A percentile compares a stretch with the other conserved stretches of the same genome.
phyloP scores from a whole-genome alignment of 2,888 invertebrate genomes.

The Rhagonycha lutea region DNA sequence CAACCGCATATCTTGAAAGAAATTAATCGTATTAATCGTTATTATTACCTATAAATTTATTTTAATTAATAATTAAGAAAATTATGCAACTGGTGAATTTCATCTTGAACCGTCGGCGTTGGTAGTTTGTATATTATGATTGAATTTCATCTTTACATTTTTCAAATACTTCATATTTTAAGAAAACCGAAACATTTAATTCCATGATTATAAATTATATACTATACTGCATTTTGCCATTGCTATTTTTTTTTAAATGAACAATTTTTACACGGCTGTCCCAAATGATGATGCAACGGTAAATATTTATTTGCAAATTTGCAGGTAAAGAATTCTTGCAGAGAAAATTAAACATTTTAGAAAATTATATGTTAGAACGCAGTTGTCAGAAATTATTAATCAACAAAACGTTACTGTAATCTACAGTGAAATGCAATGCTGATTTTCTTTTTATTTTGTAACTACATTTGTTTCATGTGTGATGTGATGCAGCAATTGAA shows the following conservation, averaged over 20 bases:
- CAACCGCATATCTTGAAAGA: not conserved
- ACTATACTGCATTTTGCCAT: not conserved
- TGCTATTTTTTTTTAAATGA: not conserved
- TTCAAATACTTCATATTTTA: not conserved
- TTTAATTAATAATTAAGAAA: not conserved
- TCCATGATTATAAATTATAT: not conserved
- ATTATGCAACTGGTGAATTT: not conserved
- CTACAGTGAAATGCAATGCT: not conserved
- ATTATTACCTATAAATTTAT: not conserved
- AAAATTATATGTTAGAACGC: not conserved
- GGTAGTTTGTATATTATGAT: not conserved
- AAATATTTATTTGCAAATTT: not conserved
- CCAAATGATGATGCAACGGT: not conserved
- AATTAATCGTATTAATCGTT: not conserved
- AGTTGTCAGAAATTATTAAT: not conserved
- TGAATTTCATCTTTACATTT: not conserved
- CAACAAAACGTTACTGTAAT: not conserved
- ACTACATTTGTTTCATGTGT: not conserved
- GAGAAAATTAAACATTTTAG: not conserved
- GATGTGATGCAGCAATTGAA: conserved; percentile 8
- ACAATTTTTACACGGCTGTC: not conserved
- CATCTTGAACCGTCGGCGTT: not conserved
- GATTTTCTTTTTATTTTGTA: not conserved
- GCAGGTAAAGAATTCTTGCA: not conserved
- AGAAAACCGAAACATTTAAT: not conserved